These are phyloP conservation scores for Hypomecis punctinalis DNA, from an alignment of 2,888 invertebrate genomes.

Conservation along the genomic window DNA sequence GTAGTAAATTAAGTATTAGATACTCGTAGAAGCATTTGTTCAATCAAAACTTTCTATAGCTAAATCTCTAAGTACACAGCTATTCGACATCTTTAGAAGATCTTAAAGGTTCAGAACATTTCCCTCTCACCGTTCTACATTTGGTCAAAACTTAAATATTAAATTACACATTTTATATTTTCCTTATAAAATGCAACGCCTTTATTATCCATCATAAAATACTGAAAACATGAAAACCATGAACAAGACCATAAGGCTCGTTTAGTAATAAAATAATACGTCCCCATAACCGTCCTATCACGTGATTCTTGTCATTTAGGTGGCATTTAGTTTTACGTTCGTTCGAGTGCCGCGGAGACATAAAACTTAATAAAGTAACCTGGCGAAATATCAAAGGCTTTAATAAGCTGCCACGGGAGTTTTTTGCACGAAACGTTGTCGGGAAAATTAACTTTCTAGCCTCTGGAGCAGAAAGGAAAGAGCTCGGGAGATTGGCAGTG, in stretches of 20 bases:
- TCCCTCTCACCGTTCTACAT: no score
- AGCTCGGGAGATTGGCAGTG: conserved; percentile 9
- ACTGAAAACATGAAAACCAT: neutral
- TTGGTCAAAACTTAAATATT: no score
- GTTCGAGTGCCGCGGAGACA: conserved; percentile 32
- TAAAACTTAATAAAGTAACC: conserved; percentile 34
- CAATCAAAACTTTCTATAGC: no score
- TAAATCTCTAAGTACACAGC: no score
- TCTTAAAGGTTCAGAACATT: no score
- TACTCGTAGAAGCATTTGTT: no score
- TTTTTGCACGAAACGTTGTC: conserved; percentile 23
- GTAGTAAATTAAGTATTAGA: no score
- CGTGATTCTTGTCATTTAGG: conserved; percentile 43
- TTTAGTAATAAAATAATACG: conserved; percentile 17
- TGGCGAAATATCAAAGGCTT: conserved; percentile 38
- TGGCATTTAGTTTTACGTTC: conserved; percentile 44
- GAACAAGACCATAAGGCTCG: neutral
- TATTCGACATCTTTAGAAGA: no score
- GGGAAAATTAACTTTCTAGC: conserved; percentile 24
- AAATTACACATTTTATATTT: no score
- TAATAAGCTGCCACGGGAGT: conserved; percentile 17
- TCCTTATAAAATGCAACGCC: no score
- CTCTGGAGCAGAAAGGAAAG: conserved; percentile 19
- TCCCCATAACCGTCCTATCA: conserved; percentile 27
- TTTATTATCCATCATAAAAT: neutral